Conservation (phyloP, 2,797 vertebrate genomes). For the Tauraco hartlaubi region DNA sequence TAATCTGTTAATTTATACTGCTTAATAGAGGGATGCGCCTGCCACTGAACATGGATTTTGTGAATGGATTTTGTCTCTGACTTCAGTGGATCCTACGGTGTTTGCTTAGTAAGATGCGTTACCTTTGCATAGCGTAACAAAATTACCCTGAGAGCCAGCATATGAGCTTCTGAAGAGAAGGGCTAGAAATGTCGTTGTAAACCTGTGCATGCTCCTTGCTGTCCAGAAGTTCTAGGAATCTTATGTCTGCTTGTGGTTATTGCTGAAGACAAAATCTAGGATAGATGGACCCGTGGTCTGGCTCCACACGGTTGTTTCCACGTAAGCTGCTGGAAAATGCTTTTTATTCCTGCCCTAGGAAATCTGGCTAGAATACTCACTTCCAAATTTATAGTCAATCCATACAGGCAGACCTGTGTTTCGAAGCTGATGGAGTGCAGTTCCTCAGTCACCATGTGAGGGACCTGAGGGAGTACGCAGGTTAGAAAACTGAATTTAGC, state of each 20-base stretch:
- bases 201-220: neutral
- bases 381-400: conserved; percentile 90
- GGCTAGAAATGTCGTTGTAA: neutral
- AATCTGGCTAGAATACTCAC: conserved; percentile 56
- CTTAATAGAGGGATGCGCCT: neutral
- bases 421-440: conserved; percentile 96
- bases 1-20: neutral
- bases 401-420: conserved; percentile 91
- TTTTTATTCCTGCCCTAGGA: neutral
- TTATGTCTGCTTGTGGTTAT: neutral
- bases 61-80: neutral
- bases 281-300: neutral
- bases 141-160: neutral
- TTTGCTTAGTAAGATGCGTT: neutral
- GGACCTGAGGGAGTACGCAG: conserved; percentile 79
- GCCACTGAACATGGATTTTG: neutral
- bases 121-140: neutral
- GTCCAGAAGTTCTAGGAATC: neutral
- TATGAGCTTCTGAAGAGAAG: neutral
- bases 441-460: conserved; percentile 95
- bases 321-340: neutral
- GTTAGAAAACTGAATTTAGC: neutral
- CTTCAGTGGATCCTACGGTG: neutral
- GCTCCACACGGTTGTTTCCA: neutral
- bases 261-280: neutral